Percentiles rank a stretch among this genome's conserved stretches.
Conservation (phyloP, 2,888 invertebrate genomes). For the Chirona hameri region DNA sequence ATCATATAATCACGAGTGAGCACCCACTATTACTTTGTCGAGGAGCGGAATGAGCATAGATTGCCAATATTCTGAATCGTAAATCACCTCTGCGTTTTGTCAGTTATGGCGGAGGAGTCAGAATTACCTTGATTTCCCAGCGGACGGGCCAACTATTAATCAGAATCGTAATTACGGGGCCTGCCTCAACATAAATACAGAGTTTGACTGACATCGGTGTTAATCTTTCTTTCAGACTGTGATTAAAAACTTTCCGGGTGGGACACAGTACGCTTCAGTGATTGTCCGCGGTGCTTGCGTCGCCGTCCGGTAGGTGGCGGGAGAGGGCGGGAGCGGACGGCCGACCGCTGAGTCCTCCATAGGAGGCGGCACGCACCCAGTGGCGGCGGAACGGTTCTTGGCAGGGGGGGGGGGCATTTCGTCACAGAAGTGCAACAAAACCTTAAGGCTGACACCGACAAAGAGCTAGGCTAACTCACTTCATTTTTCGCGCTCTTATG, state of each 20-base stretch:
- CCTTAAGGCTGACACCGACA: too few relatives aligned
- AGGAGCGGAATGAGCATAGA: constrained; percentile 9
- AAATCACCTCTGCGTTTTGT: constrained; percentile 1
- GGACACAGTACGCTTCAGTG: not conserved
- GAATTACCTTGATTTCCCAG: constrained; percentile 25
- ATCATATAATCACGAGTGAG: too few relatives aligned
- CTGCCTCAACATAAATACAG: not conserved
- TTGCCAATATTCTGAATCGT: not conserved
- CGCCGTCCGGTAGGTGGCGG: not conserved
- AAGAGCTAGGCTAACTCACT: too few relatives aligned
- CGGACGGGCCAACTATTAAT: not conserved
- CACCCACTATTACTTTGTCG: not conserved
- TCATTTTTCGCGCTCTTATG: too few relatives aligned
- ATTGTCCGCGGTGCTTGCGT: not conserved
- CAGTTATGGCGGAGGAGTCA: not conserved
- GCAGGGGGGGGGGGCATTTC: too few relatives aligned
- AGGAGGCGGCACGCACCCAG: too few relatives aligned
- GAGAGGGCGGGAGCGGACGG: not conserved
- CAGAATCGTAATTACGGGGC: not conserved
- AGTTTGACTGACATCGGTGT: constrained; percentile 1
- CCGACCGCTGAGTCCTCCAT: too few relatives aligned
- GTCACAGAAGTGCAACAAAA: too few relatives aligned
- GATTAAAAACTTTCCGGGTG: constrained; percentile 4
- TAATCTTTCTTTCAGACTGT: not conserved
- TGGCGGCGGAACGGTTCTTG: too few relatives aligned